These are phyloP conservation scores for Cataglyphis hispanica DNA, from an alignment of 1,140 invertebrate species.

Conservation along the genomic window DNA sequence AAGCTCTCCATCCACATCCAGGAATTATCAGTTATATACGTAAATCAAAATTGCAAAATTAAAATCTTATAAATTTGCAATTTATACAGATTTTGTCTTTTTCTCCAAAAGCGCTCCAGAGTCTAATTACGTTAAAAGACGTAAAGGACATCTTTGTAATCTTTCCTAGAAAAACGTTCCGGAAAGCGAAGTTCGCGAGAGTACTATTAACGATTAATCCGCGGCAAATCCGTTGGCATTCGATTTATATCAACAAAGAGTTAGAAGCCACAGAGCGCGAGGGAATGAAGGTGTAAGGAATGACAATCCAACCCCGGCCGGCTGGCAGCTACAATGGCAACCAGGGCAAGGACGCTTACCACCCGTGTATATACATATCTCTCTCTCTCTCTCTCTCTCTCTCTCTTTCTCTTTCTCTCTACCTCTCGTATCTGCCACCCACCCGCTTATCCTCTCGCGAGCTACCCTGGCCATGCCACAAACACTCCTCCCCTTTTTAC, in stretches of 20 bases:
- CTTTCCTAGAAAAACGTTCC: not conserved
- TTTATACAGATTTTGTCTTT: not conserved
- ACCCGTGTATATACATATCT: constrained; percentile 5
- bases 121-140: not conserved
- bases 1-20: not conserved
- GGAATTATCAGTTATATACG: not conserved
- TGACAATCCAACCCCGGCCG: constrained; percentile 53
- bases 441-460: not conserved
- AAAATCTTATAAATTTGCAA: not conserved
- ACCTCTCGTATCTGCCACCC: not conserved
- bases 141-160: not conserved
- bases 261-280: not conserved
- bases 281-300: constrained; percentile 37
- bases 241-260: constrained; percentile 42
- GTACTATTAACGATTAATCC: constrained; percentile 37
- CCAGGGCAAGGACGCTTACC: constrained; percentile 75
- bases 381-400: not conserved
- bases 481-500: not conserved
- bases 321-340: constrained; percentile 66
- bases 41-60: not conserved
- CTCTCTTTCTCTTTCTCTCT: not conserved
- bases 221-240: not conserved
- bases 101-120: not conserved
- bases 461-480: constrained; percentile 3
- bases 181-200: not conserved